Evolutionary conservation across 2,888 invertebrate genomes (phyloP).

Genomic region (Lasioglossum leucozonium): DNA sequence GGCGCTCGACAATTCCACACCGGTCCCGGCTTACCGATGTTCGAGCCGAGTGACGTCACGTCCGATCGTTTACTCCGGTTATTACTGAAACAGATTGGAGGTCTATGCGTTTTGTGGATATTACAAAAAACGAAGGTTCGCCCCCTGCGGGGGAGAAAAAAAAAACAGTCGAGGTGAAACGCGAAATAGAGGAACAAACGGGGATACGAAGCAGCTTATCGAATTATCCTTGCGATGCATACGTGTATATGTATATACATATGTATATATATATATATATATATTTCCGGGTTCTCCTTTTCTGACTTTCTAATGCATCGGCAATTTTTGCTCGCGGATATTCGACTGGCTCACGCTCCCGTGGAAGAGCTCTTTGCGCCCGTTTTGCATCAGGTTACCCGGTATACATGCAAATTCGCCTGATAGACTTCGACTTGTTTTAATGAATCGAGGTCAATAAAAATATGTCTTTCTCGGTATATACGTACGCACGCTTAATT

Average conservation of each 20-base stretch:
- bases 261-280: background rate
- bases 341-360: background rate
- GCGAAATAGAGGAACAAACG: conserved; percentile 34
- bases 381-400: background rate
- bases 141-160: background rate
- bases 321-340: conserved; percentile 25
- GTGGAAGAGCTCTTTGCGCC: background rate
- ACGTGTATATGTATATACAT: too few relatives aligned
- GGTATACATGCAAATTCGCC: background rate
- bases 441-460: background rate
- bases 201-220: conserved; percentile 64
- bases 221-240: conserved; percentile 59
- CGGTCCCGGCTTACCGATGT: conserved; percentile 41
- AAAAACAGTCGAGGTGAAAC: conserved; percentile 35
- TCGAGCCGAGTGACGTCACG: conserved; percentile 70
- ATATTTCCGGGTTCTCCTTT: conserved; percentile 28
- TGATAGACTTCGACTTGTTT: background rate
- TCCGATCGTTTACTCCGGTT: conserved; percentile 72
- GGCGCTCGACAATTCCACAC: conserved; percentile 63
- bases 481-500: background rate
- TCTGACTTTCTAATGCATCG: conserved; percentile 30
- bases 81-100: conserved; percentile 74
- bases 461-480: background rate
- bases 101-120: conserved; percentile 65
- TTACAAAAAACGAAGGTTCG: conserved; percentile 57